These are phyloP conservation scores for Dromaius novaehollandiae DNA, from an alignment of 2,113 vertebrate species.

Conservation along the genomic window DNA sequence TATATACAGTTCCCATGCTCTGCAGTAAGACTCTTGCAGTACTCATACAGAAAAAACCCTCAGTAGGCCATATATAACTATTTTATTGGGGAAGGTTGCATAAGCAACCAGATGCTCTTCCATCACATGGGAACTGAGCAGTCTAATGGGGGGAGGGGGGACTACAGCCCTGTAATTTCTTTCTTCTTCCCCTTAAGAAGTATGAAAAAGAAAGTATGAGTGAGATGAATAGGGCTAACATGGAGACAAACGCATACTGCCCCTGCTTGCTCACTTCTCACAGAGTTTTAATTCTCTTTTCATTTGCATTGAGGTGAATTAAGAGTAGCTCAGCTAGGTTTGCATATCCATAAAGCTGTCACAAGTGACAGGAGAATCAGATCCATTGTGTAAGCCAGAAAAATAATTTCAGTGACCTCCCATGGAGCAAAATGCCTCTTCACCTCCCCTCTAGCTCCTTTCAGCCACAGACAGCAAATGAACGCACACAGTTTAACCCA, in stretches of 20 bases:
- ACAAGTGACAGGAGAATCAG: neutral
- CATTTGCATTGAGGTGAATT: neutral
- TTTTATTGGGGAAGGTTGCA: neutral
- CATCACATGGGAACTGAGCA: slow-evolving; percentile 20
- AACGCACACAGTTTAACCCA: neutral
- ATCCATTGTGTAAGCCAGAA: neutral
- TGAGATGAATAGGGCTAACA: neutral
- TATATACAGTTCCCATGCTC: neutral
- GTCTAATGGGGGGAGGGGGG: neutral
- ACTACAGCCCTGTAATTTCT: slow-evolving; percentile 9
- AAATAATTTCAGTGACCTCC: neutral
- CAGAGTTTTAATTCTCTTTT: neutral
- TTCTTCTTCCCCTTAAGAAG: slow-evolving; percentile 56
- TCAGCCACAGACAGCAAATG: neutral
- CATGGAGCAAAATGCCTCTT: neutral
- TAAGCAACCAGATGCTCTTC: slow-evolving; percentile 30
- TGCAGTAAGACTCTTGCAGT: neutral
- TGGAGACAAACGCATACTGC: neutral
- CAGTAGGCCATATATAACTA: neutral
- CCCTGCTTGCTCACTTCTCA: neutral
- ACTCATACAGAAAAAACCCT: neutral
- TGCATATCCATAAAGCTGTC: neutral
- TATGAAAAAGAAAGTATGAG: neutral
- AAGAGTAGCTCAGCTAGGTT: neutral
- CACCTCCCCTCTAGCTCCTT: neutral